Conservation (phyloP, 2,113 vertebrate genomes). For the Cygnus buccinator region DNA sequence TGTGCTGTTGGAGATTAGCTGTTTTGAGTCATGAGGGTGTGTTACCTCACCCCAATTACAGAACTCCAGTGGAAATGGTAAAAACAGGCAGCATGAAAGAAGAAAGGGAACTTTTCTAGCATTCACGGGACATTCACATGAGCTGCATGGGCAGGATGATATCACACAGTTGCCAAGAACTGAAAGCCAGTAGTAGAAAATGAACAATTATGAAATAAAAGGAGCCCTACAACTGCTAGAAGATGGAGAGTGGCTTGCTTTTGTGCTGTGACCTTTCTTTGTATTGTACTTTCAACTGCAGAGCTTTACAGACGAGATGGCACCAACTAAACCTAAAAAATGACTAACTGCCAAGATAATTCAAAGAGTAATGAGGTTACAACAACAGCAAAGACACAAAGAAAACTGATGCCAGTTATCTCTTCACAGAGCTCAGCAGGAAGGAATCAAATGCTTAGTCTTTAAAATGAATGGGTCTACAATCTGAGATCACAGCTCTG, state of each 20-base stretch:
- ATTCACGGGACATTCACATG: slow-evolving; percentile 63
- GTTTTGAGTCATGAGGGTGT: slow-evolving; percentile 59
- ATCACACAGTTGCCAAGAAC: slow-evolving; percentile 51
- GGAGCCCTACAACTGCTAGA: slow-evolving; percentile 16
- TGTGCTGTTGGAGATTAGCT: slow-evolving; percentile 57
- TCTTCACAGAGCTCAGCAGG: slow-evolving; percentile 1
- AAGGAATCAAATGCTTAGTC: slow-evolving; percentile 50
- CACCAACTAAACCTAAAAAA: slow-evolving; percentile 68
- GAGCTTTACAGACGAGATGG: slow-evolving; percentile 70
- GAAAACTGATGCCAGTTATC: slow-evolving; percentile 58
- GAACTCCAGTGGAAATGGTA: slow-evolving; percentile 38
- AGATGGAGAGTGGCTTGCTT: background rate
- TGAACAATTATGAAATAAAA: slow-evolving; percentile 50
- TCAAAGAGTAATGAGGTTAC: slow-evolving; percentile 70
- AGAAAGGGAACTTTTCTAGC: slow-evolving; percentile 51
- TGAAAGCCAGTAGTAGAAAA: slow-evolving; percentile 56
- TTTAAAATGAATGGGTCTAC: slow-evolving; percentile 53
- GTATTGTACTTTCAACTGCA: background rate
- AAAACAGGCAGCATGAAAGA: slow-evolving; percentile 51
- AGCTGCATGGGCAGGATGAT: slow-evolving; percentile 53
- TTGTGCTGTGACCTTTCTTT: slow-evolving; percentile 52
- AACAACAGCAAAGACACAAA: slow-evolving; percentile 51
- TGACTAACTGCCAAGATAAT: slow-evolving; percentile 63
- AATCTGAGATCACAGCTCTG: background rate
- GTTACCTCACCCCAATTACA: slow-evolving; percentile 61